Percentiles rank a stretch among this genome's conserved stretches.
These are phyloP conservation scores for Girardinus metallicus DNA, from an alignment of 2,797 vertebrate species.

Conservation along the genomic window DNA sequence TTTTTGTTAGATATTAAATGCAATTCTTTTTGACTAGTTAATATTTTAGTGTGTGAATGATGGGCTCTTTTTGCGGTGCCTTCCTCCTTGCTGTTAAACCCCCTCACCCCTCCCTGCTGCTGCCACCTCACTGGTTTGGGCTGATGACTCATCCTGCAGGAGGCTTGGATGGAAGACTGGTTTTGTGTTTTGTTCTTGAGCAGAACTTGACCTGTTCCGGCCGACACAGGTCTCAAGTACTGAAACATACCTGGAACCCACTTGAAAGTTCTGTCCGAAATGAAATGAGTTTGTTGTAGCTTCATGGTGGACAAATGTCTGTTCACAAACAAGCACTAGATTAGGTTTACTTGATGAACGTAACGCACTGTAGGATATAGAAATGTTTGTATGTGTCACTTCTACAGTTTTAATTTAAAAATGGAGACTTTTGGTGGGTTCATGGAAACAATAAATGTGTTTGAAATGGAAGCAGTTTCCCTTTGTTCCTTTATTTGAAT, in stretches of 20 bases:
- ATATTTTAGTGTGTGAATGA: constrained; percentile 20
- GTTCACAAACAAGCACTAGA: constrained; percentile 22
- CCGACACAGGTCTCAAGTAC: constrained; percentile 22
- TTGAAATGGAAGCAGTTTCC: constrained; percentile 6
- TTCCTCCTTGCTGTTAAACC: constrained; percentile 24
- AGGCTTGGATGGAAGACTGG: constrained; percentile 21
- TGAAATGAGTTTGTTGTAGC: constrained; percentile 23
- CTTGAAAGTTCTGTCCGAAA: constrained; percentile 71
- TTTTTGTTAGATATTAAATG: background rate
- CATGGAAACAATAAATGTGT: constrained; percentile 46
- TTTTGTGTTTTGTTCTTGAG: constrained; percentile 10
- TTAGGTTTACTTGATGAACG: constrained; percentile 59
- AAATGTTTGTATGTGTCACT: constrained; percentile 40
- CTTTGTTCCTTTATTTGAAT: constrained; percentile 2
- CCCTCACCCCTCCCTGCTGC: constrained; percentile 31
- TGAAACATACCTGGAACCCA: constrained; percentile 75
- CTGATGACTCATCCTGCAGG: constrained; percentile 70
- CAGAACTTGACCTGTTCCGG: constrained; percentile 49
- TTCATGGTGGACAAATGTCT: constrained; percentile 19
- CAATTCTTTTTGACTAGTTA: constrained; percentile 2
- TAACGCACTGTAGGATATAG: constrained; percentile 56
- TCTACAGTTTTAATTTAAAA: constrained; percentile 57
- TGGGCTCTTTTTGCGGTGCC: constrained; percentile 15
- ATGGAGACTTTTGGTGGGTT: constrained; percentile 27
- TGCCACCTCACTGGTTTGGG: constrained; percentile 21